These are phyloP conservation scores for Parochlus steinenii DNA, from an alignment of 2,888 invertebrate species.

Conservation along the genomic window DNA sequence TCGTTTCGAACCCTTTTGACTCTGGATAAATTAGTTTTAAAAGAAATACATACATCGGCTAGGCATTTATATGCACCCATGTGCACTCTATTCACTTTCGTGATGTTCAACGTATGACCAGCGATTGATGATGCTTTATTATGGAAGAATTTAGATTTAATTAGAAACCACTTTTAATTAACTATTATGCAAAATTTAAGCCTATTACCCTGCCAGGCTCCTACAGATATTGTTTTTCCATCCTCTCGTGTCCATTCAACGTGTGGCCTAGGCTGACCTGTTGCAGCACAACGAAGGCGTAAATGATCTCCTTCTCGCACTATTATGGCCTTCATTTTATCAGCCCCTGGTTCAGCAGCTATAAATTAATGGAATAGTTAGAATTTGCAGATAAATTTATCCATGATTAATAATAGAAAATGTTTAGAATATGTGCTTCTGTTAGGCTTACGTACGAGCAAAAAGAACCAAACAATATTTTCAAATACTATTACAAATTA, in stretches of 20 bases:
- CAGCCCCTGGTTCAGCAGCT: too few species aligned
- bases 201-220: conserved; percentile 45
- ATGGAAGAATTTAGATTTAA: conserved; percentile 5
- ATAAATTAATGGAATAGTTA: too few species aligned
- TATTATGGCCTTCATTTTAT: conserved; percentile 37
- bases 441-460: conserved; percentile 13
- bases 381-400: conserved; percentile 3
- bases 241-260: conserved; percentile 61
- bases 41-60: too few species aligned
- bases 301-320: conserved; percentile 69
- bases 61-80: conserved; percentile 60
- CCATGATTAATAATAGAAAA: too few species aligned
- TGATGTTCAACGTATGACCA: conserved; percentile 63
- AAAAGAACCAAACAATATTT: background rate
- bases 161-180: too few species aligned
- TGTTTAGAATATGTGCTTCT: too few species aligned
- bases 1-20: too few species aligned
- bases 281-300: conserved; percentile 63
- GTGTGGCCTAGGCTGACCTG: conserved; percentile 58
- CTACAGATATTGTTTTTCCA: conserved; percentile 42
- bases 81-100: conserved; percentile 49
- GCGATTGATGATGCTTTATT: conserved; percentile 49
- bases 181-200: conserved; percentile 5
- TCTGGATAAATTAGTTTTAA: too few species aligned
- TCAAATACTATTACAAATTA: too few species aligned